These are phyloP conservation scores for Sinocyclocheilus anophthalmus DNA, from an alignment of 2,113 vertebrate species.

Conservation along the genomic window DNA sequence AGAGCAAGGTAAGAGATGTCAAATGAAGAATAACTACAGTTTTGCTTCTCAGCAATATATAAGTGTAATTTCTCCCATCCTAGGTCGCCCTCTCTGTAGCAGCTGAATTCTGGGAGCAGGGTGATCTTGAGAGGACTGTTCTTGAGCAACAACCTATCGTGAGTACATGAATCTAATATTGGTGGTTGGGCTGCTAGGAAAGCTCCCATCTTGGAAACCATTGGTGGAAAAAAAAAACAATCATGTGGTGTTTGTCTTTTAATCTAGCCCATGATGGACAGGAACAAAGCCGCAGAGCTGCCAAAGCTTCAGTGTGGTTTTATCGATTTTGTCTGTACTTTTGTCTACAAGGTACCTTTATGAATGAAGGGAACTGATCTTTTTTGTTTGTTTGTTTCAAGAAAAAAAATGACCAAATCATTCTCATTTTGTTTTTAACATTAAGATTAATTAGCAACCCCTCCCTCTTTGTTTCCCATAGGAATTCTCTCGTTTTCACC, in stretches of 20 bases:
- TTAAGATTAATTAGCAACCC: neutral
- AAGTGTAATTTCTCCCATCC: neutral
- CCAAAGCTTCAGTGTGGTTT: constrained; percentile 97
- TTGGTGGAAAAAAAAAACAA: too few species aligned
- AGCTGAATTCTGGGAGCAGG: constrained; percentile 98
- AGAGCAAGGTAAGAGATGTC: constrained; percentile 88
- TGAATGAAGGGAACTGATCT: neutral
- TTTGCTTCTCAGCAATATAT: neutral
- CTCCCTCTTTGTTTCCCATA: constrained; percentile 55
- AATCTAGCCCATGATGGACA: constrained; percentile 95
- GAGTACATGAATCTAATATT: constrained; percentile 62
- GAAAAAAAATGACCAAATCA: neutral
- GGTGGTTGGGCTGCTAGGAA: neutral
- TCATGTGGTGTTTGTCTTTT: constrained; percentile 4
- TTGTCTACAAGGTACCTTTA: constrained; percentile 89
- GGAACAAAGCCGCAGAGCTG: constrained; percentile 89
- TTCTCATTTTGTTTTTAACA: too few species aligned
- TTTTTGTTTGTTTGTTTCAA: neutral
- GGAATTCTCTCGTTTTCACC: constrained; percentile 96
- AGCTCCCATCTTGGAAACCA: neutral
- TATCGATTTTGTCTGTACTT: constrained; percentile 97
- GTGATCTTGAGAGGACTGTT: constrained; percentile 91
- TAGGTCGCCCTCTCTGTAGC: constrained; percentile 95
- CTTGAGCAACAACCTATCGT: constrained; percentile 95
- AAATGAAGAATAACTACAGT: neutral